These are phyloP conservation scores for Alviniconcha strummeri DNA, from an alignment of 2,888 invertebrate species.

Conservation along the genomic window DNA sequence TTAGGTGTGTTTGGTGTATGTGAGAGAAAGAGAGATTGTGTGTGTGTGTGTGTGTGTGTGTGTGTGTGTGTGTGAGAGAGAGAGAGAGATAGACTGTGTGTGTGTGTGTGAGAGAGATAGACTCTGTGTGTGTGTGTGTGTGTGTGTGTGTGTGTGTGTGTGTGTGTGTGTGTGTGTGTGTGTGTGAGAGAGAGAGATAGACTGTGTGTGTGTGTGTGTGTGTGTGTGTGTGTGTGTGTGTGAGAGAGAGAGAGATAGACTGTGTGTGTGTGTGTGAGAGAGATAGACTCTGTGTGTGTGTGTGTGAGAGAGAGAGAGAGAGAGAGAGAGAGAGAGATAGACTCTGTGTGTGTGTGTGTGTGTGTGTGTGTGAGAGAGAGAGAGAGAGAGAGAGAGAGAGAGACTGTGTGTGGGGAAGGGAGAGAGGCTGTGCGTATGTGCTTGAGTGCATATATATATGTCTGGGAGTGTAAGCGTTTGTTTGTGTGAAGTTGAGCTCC, in stretches of 20 bases:
- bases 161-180: background rate
- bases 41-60: slow-evolving; percentile 8
- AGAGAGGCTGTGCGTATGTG: background rate
- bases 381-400: background rate
- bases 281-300: background rate
- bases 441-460: background rate
- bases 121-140: background rate
- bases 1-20: background rate
- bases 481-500: too few species aligned
- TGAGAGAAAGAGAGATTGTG: background rate
- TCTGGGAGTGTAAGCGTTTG: too few species aligned
- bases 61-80: slow-evolving; percentile 8
- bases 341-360: background rate
- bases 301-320: background rate
- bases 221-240: background rate
- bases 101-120: background rate
- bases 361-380: background rate
- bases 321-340: background rate
- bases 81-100: background rate
- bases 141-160: background rate
- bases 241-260: background rate
- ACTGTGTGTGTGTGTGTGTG: background rate
- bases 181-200: background rate
- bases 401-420: background rate
- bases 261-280: background rate